Evolutionary conservation across 1,140 invertebrate genomes (phyloP), one percentile per base, ranked within the genome.

Genomic region (Orius insidiosus): DNA sequence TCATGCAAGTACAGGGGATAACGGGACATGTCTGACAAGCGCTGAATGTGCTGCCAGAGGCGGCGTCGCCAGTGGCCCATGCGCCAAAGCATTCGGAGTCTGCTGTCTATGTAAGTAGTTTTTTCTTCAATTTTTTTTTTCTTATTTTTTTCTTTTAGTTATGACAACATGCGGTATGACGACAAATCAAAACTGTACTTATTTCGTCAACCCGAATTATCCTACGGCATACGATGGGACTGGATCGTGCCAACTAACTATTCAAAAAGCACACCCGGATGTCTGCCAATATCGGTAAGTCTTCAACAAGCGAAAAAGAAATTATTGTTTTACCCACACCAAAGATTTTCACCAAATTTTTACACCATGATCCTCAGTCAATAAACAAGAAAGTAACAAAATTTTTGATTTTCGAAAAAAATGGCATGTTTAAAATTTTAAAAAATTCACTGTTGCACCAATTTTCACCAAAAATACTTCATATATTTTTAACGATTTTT

Each of bases 201-300:
- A 85, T 57, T 88, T 88, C 55, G 80, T 85, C 4, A 85, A 85
- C 59, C 67, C 67, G 8, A 78, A 78, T 47, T 85, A 82, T 63
- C 84, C 84, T 1, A 70, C 72, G 7, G 57, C 68, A 1, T 84
- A 74, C 50, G 79, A 86, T 52, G 76, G 71, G 1, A 80, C 80
- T 0, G 77, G 80, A 4, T 84, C 81, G 8, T 89, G 85, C 55
- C 84, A 87, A 57, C 67, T 87, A 0, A 85, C 80, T 0, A 62
- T 89, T 9, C 59, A 81, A 32, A 87, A 88, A 59, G 65, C 73
- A 5, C 70, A 78, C 58, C 68, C 74, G 0, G 76, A 81, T 53
- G 72, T 88, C 7, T 88, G 84, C 55, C 85, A 89, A 59, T 74
- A 84, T 56, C 80, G 78, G 80, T 78, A 57, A 55, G 47, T 15